These are phyloP conservation scores for Ariopsis seemanni DNA, from an alignment of 2,113 vertebrate genomes.

Conservation along the genomic window DNA sequence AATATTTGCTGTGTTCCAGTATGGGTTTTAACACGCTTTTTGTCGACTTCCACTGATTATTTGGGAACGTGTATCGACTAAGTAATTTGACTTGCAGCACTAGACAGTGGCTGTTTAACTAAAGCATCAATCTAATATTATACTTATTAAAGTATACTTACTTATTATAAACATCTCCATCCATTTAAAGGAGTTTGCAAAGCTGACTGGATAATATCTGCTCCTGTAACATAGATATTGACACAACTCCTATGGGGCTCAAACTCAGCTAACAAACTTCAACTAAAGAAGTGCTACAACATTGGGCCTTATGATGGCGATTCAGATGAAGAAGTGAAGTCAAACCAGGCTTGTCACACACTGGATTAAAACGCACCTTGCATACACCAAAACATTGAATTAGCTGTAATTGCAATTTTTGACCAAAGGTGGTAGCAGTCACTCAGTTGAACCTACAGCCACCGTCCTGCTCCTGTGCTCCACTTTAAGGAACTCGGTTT, in stretches of 20 bases:
- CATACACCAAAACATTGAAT: background rate
- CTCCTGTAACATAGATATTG: background rate
- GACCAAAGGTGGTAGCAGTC: constrained; percentile 65
- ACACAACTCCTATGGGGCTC: background rate
- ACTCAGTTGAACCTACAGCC: constrained; percentile 31
- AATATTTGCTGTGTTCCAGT: constrained; percentile 6
- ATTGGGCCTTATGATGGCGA: background rate
- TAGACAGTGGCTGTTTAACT: background rate
- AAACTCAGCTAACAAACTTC: background rate
- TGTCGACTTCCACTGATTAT: background rate
- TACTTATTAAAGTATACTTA: background rate
- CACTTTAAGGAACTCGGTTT: constrained; percentile 31
- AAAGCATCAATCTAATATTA: background rate
- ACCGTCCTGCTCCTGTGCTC: constrained; percentile 15
- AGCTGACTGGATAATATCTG: background rate
- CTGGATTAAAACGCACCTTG: background rate
- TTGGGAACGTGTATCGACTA: background rate
- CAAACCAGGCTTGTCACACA: constrained; percentile 11
- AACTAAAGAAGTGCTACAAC: background rate
- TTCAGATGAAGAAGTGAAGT: background rate
- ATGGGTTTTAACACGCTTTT: constrained; percentile 16
- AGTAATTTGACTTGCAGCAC: background rate
- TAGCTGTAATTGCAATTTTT: constrained; percentile 38
- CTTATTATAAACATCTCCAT: background rate
- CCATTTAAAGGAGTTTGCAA: background rate